A percentile compares a stretch with the other conserved stretches of the same genome.
Evolutionary conservation across 2,888 invertebrate genomes (phyloP).

Genomic region (Drosophila meridionalis): DNA sequence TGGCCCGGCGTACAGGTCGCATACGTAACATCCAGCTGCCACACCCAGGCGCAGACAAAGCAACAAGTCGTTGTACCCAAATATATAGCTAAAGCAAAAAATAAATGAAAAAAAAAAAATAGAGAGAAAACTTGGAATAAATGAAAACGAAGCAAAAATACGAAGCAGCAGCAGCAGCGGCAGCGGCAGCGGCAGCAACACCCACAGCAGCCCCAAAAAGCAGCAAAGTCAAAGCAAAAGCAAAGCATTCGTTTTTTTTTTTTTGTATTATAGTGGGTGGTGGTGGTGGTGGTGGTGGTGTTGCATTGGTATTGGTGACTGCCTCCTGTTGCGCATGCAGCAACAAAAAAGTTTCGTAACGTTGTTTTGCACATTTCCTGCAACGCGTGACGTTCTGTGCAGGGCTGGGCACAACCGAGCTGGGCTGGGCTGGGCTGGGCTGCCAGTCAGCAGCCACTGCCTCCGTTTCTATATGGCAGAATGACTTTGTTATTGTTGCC

Average conservation of each 20-base stretch:
- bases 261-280: slow-evolving; percentile 6
- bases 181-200: slow-evolving; percentile 25
- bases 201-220: slow-evolving; percentile 48
- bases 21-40: slow-evolving; percentile 74
- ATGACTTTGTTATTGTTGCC: slow-evolving; percentile 58
- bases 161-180: slow-evolving; percentile 39
- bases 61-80: slow-evolving; percentile 79
- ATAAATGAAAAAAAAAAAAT: slow-evolving; percentile 16
- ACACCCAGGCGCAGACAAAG: slow-evolving; percentile 74
- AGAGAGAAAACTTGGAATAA: slow-evolving; percentile 46
- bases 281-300: not conserved
- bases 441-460: slow-evolving; percentile 57
- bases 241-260: slow-evolving; percentile 11
- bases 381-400: slow-evolving; percentile 60
- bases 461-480: slow-evolving; percentile 24
- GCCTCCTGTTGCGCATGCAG: slow-evolving; percentile 78
- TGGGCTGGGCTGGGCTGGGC: slow-evolving; percentile 32
- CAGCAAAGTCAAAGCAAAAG: slow-evolving; percentile 49
- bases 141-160: slow-evolving; percentile 59
- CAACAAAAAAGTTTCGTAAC: slow-evolving; percentile 76
- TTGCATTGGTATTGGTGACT: slow-evolving; percentile 49
- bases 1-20: slow-evolving; percentile 67
- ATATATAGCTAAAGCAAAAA: slow-evolving; percentile 58
- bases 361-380: slow-evolving; percentile 80
- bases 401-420: slow-evolving; percentile 13